Evolutionary conservation across 2,888 invertebrate species (phyloP), one percentile per base, ranked within the genome.

Genomic region (Netelia melanura): DNA sequence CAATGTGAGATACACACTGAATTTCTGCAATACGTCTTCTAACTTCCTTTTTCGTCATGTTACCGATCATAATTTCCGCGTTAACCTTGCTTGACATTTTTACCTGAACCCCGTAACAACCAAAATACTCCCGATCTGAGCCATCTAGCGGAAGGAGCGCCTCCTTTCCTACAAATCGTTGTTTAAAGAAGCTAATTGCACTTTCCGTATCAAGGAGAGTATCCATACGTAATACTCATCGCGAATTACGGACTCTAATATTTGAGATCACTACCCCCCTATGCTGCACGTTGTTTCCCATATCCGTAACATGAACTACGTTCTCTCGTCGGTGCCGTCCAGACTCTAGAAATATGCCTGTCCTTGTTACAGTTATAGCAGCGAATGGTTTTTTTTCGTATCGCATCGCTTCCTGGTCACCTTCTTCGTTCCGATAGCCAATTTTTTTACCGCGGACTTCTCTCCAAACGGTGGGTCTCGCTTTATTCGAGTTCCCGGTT

Each of bases 151-250:
- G 61, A 17, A 2, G 25, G 3, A 67, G 54, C 17, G 17, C 65
- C 10, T 72, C 38, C 11, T 61, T 67, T n/a, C 11, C 11, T 1
- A 79, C 48, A 43, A 74, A 74, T 54, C 62, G 44, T 14, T 61
- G 61, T 25, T 79, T 83, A 2, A 79, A 14, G 21, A 83, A 71
- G 11, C 78, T 79, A 9, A 67, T 48, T 3, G 83, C 65, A 3
- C 67, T 72, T 11, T 74, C 83, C 5, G 78, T 77, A 52, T 83
- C 83, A 44, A 83, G 64, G n/a, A 78, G 38, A 38, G 78, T 65
- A 10, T 71, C 64, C 44, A 82, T 30, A 48, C 70, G 23, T 64
- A 65, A 67, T 43, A 74, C 43, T 9, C 1, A 48, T 11, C 21
- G 71, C 65, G 30, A 72, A 56, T 38, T 62, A 76, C 65, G 65